Evolutionary conservation across 2,113 vertebrate genomes (phyloP).

Genomic region (Muntiacus muntjak): DNA sequence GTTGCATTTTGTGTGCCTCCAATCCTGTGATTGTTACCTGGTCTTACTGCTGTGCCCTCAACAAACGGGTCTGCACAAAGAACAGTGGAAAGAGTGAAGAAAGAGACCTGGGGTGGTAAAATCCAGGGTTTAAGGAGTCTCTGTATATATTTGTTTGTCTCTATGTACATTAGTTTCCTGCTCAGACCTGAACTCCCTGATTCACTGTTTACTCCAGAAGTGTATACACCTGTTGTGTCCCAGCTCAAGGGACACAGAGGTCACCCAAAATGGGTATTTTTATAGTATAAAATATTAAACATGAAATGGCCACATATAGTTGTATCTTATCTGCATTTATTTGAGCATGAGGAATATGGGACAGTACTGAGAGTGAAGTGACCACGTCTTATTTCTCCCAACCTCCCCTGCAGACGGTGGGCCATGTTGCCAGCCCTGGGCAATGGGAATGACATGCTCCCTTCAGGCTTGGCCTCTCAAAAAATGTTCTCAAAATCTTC

Average conservation of each 20-base stretch:
- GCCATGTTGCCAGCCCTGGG: background rate
- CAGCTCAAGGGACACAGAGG: background rate
- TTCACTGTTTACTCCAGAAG: background rate
- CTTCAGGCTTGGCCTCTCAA: background rate
- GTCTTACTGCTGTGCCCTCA: background rate
- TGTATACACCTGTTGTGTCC: background rate
- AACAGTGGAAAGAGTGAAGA: background rate
- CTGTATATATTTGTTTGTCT: background rate
- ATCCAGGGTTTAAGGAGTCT: background rate
- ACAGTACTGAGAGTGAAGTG: background rate
- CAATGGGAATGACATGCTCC: background rate
- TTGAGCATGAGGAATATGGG: background rate
- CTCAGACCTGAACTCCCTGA: background rate
- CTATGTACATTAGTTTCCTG: background rate
- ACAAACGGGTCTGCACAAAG: background rate
- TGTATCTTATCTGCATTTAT: background rate
- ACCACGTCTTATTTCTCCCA: background rate
- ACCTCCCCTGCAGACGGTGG: background rate
- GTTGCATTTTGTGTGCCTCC: background rate
- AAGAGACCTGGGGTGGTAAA: background rate
- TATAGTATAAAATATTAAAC: background rate
- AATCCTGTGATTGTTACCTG: background rate
- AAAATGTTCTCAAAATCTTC: background rate
- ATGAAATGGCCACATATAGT: background rate
- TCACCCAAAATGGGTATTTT: background rate